Percentiles rank a stretch among this genome's conserved stretches.
Conservation (phyloP, 2,888 invertebrate genomes). For the Metalampra italica region DNA sequence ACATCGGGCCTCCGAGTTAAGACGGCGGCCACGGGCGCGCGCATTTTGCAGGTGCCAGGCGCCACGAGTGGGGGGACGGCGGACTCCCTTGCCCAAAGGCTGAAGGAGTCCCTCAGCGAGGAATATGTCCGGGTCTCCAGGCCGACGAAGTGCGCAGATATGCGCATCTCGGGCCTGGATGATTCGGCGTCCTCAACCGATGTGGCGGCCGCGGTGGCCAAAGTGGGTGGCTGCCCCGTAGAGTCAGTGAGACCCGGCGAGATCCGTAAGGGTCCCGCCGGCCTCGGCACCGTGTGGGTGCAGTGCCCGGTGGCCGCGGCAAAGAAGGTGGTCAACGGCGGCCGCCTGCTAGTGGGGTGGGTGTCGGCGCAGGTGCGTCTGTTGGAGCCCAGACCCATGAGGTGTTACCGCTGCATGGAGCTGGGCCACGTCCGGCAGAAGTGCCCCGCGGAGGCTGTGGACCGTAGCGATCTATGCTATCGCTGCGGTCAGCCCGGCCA, state of each 20-base stretch:
- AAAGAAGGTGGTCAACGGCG: neutral
- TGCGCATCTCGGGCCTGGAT: conserved; percentile 6
- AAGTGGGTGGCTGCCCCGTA: too few relatives aligned
- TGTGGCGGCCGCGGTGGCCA: neutral
- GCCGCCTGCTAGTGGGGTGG: neutral
- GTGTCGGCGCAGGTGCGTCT: neutral
- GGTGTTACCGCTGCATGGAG: conserved; percentile 8
- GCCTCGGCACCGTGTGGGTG: too few relatives aligned
- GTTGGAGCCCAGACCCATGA: neutral
- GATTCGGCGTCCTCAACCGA: conserved; percentile 2
- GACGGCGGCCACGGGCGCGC: conserved; percentile 9
- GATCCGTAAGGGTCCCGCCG: too few relatives aligned
- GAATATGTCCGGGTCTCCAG: conserved; percentile 7
- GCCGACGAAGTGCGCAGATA: conserved; percentile 4
- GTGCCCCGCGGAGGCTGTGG: too few relatives aligned
- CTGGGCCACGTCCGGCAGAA: neutral
- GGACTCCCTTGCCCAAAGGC: conserved; percentile 7
- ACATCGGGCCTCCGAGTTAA: conserved; percentile 1
- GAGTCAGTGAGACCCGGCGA: too few relatives aligned
- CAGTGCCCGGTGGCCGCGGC: neutral
- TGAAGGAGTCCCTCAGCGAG: conserved; percentile 2
- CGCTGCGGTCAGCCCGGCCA: too few relatives aligned
- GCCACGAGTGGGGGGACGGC: conserved; percentile 6
- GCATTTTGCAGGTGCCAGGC: conserved; percentile 12
- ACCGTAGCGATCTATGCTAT: too few relatives aligned